phyloP scores from a whole-genome alignment of 2,113 vertebrate genomes.

The Halichoerus grypus region DNA sequence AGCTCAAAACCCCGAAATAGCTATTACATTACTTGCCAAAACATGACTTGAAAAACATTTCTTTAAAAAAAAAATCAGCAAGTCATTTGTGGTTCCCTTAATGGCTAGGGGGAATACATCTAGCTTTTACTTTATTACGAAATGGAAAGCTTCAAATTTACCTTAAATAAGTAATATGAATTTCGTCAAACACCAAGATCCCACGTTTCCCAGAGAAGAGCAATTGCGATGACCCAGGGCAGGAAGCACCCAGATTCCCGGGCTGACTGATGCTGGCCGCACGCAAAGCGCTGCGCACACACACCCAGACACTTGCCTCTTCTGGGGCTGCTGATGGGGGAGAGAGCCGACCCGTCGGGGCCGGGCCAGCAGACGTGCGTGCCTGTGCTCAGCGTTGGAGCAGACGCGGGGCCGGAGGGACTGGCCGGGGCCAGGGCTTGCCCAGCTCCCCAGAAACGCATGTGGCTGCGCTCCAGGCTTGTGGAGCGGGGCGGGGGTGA shows the following conservation, averaged over 20 bases:
- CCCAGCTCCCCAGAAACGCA: rapidly evolving
- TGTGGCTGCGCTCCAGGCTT: rapidly evolving
- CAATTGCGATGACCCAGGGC: background rate
- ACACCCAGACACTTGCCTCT: background rate
- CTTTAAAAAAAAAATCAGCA: background rate
- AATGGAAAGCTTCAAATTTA: conserved; percentile 55
- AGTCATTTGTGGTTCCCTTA: conserved; percentile 59
- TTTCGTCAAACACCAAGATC: background rate
- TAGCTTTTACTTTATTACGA: background rate
- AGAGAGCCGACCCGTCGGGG: rapidly evolving
- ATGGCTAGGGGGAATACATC: background rate
- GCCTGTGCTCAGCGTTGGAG: background rate
- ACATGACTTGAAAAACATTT: conserved; percentile 26
- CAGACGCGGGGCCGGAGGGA: background rate
- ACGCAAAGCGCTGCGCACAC: background rate
- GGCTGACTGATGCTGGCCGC: rapidly evolving
- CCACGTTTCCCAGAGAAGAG: conserved; percentile 36
- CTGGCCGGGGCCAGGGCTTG: rapidly evolving
- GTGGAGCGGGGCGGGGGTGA: rapidly evolving
- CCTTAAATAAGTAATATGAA: conserved; percentile 8
- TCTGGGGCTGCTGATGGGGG: rapidly evolving
- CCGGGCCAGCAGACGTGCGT: rapidly evolving
- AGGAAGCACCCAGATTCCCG: background rate
- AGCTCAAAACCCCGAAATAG: background rate
- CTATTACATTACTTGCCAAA: conserved; percentile 6